These are phyloP conservation scores for Pseudomyrmex sp. DNA, from an alignment of 1,140 invertebrate species.

Conservation along the genomic window DNA sequence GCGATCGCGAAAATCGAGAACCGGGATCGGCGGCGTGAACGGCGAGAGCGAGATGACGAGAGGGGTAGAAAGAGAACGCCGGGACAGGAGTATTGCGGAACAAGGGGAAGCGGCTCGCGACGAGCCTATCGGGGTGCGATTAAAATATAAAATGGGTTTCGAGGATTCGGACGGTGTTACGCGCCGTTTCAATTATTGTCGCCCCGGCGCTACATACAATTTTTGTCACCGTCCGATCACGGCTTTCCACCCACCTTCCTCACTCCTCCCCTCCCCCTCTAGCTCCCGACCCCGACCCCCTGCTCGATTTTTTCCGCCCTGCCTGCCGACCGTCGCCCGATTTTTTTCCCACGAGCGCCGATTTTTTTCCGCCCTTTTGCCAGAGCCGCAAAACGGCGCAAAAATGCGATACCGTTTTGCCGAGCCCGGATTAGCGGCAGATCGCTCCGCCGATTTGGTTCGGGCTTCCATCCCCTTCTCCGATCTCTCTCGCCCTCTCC, in stretches of 20 bases:
- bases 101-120: slow-evolving; percentile 63
- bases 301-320: slow-evolving; percentile 67
- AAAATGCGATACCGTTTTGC: slow-evolving; percentile 83
- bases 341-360: slow-evolving; percentile 66
- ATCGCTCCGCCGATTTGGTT: slow-evolving; percentile 76
- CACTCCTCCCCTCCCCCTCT: slow-evolving; percentile 29
- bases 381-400: slow-evolving; percentile 74
- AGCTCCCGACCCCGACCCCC: slow-evolving; percentile 25
- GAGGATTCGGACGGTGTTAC: slow-evolving; percentile 83
- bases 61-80: not conserved
- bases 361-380: slow-evolving; percentile 74
- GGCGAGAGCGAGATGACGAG: not conserved
- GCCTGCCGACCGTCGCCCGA: slow-evolving; percentile 55
- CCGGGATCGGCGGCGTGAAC: slow-evolving; percentile 13
- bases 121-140: slow-evolving; percentile 81
- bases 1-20: slow-evolving; percentile 49
- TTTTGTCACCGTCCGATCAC: slow-evolving; percentile 78
- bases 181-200: slow-evolving; percentile 84
- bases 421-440: slow-evolving; percentile 78
- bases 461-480: slow-evolving; percentile 23
- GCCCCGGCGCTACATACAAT: slow-evolving; percentile 76
- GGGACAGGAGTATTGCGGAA: slow-evolving; percentile 44
- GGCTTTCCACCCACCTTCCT: slow-evolving; percentile 75
- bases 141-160: slow-evolving; percentile 84
- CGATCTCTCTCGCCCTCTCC: not conserved